These are phyloP conservation scores for Budorcas taxicolor DNA, from an alignment of 2,113 vertebrate species.

Conservation along the genomic window DNA sequence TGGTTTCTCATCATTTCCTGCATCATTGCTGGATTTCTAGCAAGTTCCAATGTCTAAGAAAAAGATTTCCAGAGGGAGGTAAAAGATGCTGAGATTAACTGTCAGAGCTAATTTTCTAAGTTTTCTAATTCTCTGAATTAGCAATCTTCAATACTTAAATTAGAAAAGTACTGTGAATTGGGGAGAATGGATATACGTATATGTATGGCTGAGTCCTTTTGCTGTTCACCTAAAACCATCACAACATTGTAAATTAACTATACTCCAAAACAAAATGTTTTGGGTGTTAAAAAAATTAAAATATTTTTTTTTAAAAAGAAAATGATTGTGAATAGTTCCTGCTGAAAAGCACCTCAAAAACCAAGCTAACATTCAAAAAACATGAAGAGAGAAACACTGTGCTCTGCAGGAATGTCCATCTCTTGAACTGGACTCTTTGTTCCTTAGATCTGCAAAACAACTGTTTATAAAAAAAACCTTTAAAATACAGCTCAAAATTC, in stretches of 20 bases:
- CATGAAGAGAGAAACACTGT: background rate
- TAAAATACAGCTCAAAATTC: slow-evolving; percentile 11
- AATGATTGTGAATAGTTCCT: slow-evolving; percentile 13
- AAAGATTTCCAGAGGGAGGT: slow-evolving; percentile 26
- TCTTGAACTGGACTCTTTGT: background rate
- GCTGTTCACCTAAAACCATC: background rate
- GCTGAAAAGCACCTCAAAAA: slow-evolving; percentile 15
- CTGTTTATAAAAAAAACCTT: background rate
- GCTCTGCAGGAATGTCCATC: background rate
- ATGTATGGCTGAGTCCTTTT: background rate
- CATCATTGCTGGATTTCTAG: slow-evolving; percentile 89
- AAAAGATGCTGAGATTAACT: background rate
- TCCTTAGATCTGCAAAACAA: slow-evolving; percentile 9
- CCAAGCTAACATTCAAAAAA: background rate
- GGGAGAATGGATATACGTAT: background rate
- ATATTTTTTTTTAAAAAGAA: background rate
- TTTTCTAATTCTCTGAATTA: background rate
- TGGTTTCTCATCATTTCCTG: slow-evolving; percentile 90
- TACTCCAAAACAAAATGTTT: background rate
- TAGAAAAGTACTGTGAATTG: background rate
- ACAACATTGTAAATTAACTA: background rate
- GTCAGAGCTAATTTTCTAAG: background rate
- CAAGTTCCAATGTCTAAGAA: slow-evolving; percentile 85
- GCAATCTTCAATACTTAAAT: background rate
- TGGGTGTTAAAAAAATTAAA: background rate